phyloP scores from a whole-genome alignment of 2,797 vertebrate species.

The Silurus lanzhouensis region DNA sequence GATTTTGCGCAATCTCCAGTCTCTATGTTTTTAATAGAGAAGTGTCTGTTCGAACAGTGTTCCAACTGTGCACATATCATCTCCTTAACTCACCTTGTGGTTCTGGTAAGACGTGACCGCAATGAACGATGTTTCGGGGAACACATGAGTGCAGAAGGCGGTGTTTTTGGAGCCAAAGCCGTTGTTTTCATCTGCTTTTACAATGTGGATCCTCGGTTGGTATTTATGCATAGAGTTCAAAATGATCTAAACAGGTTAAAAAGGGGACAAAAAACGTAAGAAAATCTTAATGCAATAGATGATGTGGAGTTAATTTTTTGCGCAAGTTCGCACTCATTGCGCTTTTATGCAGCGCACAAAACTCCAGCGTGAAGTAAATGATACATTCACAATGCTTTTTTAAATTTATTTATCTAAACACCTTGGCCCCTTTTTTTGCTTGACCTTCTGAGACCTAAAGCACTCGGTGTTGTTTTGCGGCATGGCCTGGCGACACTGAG shows the following conservation, averaged over 20 bases:
- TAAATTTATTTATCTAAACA: no score
- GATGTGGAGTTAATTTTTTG: neutral
- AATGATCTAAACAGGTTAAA: conserved; percentile 83
- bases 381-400: conserved; percentile 5
- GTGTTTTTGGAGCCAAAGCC: conserved; percentile 98
- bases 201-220: conserved; percentile 95
- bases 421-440: conserved; percentile 20
- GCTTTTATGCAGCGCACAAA: neutral
- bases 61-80: neutral
- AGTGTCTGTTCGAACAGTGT: neutral
- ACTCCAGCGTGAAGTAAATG: neutral
- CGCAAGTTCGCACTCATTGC: neutral
- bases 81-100: conserved; percentile 83
- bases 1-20: neutral
- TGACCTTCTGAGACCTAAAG: conserved; percentile 55
- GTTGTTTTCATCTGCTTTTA: conserved; percentile 98
- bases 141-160: conserved; percentile 96
- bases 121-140: conserved; percentile 94
- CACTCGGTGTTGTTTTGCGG: conserved; percentile 45
- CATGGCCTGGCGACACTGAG: conserved; percentile 77
- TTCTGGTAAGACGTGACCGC: conserved; percentile 98
- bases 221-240: conserved; percentile 99
- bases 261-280: neutral
- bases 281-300: neutral
- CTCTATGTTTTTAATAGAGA: neutral